These are phyloP conservation scores for Pristionchus pacificus DNA, from an alignment of 1,140 invertebrate genomes.

Conservation along the genomic window DNA sequence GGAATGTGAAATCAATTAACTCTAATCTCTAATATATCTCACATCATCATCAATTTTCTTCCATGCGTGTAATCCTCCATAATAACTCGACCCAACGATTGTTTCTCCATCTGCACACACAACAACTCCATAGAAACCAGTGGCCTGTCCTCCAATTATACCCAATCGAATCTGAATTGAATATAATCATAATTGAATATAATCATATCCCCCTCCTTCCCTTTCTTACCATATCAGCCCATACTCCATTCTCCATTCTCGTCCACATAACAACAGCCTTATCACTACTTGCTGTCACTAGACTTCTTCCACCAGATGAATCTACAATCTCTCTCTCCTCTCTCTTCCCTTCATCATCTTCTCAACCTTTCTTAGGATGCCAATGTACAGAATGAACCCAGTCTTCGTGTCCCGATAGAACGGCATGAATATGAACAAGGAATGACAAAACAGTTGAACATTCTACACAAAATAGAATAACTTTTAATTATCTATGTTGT, in stretches of 20 bases:
- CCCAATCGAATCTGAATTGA: conserved; percentile 59
- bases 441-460: background rate
- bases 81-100: conserved; percentile 80
- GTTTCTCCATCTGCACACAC: conserved; percentile 70
- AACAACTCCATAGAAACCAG: conserved; percentile 84
- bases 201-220: background rate
- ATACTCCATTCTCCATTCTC: conserved; percentile 67
- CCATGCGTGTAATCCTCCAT: conserved; percentile 93
- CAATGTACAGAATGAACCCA: conserved; percentile 88
- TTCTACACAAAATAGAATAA: too few species aligned
- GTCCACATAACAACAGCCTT: conserved; percentile 90
- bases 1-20: too few species aligned
- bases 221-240: conserved; percentile 68
- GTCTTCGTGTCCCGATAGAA: conserved; percentile 82
- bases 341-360: background rate
- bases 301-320: conserved; percentile 55
- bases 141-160: conserved; percentile 82
- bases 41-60: conserved; percentile 62
- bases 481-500: too few species aligned
- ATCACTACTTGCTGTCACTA: conserved; percentile 87
- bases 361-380: conserved; percentile 59
- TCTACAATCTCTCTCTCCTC: background rate
- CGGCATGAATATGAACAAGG: conserved; percentile 73
- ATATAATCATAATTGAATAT: background rate
- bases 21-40: too few species aligned